Conservation (phyloP, 1,140 invertebrate genomes). For the Zaprionus nigranus region DNA sequence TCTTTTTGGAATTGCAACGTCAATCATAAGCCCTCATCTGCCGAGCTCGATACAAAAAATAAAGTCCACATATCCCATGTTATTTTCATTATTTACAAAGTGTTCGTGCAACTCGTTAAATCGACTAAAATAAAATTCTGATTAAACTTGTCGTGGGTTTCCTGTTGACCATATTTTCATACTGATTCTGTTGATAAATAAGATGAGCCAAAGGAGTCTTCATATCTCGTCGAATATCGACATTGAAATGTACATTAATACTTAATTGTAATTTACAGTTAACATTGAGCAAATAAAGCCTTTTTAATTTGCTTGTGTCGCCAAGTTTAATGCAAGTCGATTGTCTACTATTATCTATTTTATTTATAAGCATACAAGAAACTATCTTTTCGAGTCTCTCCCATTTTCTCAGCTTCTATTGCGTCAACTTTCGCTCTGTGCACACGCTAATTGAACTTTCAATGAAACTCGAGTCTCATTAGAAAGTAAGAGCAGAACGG, state of each 20-base stretch:
- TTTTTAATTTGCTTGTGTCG: neutral
- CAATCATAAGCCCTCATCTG: slow-evolving; percentile 18
- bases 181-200: neutral
- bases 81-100: slow-evolving; percentile 37
- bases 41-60: slow-evolving; percentile 5
- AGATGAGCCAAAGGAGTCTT: neutral
- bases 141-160: slow-evolving; percentile 45
- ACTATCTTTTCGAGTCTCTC: slow-evolving; percentile 26
- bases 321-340: neutral
- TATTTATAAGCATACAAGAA: slow-evolving; percentile 11
- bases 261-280: neutral
- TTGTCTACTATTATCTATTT: neutral
- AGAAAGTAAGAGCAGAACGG: slow-evolving; percentile 76
- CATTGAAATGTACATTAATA: neutral
- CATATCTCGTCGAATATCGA: neutral
- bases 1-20: slow-evolving; percentile 34
- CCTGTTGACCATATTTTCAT: neutral
- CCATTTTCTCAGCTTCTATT: slow-evolving; percentile 37
- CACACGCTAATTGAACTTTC: slow-evolving; percentile 77
- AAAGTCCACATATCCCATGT: slow-evolving; percentile 34
- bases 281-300: neutral
- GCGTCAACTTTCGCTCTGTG: slow-evolving; percentile 72
- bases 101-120: slow-evolving; percentile 48
- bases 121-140: slow-evolving; percentile 59
- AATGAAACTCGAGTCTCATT: slow-evolving; percentile 76